phyloP scores from a whole-genome alignment of 2,888 invertebrate species.

The Mimachlamys varia region DNA sequence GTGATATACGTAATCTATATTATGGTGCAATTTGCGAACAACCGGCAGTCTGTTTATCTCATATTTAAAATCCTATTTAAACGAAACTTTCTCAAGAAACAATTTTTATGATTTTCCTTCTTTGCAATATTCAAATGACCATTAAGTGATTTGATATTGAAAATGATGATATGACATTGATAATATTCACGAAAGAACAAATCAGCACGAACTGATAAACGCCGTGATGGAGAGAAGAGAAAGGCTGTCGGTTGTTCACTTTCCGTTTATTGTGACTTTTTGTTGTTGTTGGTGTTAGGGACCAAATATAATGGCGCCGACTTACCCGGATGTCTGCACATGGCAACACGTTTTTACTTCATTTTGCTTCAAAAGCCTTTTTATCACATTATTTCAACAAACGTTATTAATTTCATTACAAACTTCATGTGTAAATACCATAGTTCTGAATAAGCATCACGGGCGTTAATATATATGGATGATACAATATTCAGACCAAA shows the following conservation, averaged over 20 bases:
- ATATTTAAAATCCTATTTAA: neutral
- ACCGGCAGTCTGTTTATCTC: neutral
- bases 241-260: slow-evolving; percentile 14
- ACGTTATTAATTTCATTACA: neutral
- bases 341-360: neutral
- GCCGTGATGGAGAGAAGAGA: neutral
- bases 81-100: too few relatives aligned
- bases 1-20: slow-evolving; percentile 21
- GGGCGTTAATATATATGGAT: too few relatives aligned
- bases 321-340: neutral
- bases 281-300: neutral
- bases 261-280: neutral
- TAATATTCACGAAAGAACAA: neutral
- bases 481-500: too few relatives aligned
- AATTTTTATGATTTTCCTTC: neutral
- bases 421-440: neutral
- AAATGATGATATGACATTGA: too few relatives aligned
- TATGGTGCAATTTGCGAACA: slow-evolving; percentile 1
- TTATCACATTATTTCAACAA: neutral
- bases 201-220: neutral
- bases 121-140: too few relatives aligned
- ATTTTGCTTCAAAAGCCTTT: neutral
- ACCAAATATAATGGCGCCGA: neutral
- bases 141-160: too few relatives aligned
- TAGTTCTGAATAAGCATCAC: neutral